A percentile compares a stretch with the other conserved stretches of the same genome.
phyloP scores from a whole-genome alignment of 2,888 invertebrate species.

The Melanophora roralis region DNA sequence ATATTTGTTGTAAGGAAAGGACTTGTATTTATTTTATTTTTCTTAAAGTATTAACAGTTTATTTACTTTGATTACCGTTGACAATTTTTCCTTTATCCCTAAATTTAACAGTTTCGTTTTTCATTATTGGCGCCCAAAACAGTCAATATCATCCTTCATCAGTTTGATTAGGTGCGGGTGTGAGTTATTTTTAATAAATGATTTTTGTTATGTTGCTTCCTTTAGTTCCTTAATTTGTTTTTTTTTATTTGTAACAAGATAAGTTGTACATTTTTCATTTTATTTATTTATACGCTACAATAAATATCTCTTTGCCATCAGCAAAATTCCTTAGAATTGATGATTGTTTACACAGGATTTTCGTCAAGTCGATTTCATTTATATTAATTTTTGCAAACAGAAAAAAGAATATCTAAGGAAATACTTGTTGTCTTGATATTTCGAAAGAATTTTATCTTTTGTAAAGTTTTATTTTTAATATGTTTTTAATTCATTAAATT shows the following conservation, averaged over 20 bases:
- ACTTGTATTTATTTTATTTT: slow-evolving; percentile 16
- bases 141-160: slow-evolving; percentile 34
- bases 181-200: slow-evolving; percentile 45
- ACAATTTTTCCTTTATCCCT: slow-evolving; percentile 19
- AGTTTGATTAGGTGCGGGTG: slow-evolving; percentile 24
- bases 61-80: slow-evolving; percentile 61
- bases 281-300: slow-evolving; percentile 49
- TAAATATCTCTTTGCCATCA: slow-evolving; percentile 41
- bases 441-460: neutral
- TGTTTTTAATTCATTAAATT: neutral
- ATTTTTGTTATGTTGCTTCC: slow-evolving; percentile 22
- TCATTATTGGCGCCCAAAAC: slow-evolving; percentile 7
- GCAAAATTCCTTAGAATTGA: slow-evolving; percentile 49
- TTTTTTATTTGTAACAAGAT: neutral
- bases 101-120: slow-evolving; percentile 5
- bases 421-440: neutral
- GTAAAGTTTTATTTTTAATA: neutral
- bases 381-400: slow-evolving; percentile 35
- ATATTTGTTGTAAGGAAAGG: slow-evolving; percentile 2
- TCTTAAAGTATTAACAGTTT: slow-evolving; percentile 34
- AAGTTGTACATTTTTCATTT: slow-evolving; percentile 7
- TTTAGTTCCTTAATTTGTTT: neutral
- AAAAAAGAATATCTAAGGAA: neutral
- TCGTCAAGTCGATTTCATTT: slow-evolving; percentile 39
- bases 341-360: slow-evolving; percentile 57